Evolutionary conservation across 2,888 invertebrate species (phyloP).

Genomic region (Melanotus villosus): DNA sequence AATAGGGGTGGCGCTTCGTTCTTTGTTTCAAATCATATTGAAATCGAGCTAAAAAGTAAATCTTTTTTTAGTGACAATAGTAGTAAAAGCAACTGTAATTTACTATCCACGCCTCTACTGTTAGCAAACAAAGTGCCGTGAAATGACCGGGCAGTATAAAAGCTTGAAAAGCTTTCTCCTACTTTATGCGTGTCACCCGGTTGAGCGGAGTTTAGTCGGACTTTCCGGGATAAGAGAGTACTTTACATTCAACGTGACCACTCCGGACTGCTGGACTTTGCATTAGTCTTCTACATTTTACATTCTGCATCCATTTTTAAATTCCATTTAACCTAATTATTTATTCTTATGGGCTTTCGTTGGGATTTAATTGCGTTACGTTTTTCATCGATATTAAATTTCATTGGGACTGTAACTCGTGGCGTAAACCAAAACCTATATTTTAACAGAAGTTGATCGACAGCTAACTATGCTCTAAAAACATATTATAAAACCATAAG

Average conservation of each 20-base stretch:
- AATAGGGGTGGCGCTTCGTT: background rate
- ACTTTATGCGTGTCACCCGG: conserved; percentile 49
- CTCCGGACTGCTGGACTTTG: conserved; percentile 39
- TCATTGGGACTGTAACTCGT: background rate
- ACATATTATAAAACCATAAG: conserved; percentile 18
- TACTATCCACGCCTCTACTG: conserved; percentile 48
- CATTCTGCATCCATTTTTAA: conserved; percentile 19
- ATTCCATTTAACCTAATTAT: conserved; percentile 29
- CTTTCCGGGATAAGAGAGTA: conserved; percentile 51
- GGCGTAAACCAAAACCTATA: too few relatives aligned
- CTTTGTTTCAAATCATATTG: conserved; percentile 16
- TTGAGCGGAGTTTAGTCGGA: conserved; percentile 47
- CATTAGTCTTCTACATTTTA: conserved; percentile 30
- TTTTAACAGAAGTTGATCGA: too few relatives aligned
- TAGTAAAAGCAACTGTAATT: conserved; percentile 47
- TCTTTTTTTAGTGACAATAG: conserved; percentile 38
- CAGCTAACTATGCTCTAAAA: background rate
- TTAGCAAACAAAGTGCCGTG: conserved; percentile 49
- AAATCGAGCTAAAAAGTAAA: conserved; percentile 34
- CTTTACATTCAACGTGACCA: conserved; percentile 53
- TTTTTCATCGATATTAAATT: background rate
- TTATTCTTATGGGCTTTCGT: conserved; percentile 20
- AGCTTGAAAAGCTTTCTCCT: conserved; percentile 49
- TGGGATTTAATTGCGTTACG: conserved; percentile 16
- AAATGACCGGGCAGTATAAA: conserved; percentile 48